Percentiles rank a stretch among this genome's conserved stretches.
Evolutionary conservation across 2,113 vertebrate species (phyloP).

Genomic region (Rynchops niger): DNA sequence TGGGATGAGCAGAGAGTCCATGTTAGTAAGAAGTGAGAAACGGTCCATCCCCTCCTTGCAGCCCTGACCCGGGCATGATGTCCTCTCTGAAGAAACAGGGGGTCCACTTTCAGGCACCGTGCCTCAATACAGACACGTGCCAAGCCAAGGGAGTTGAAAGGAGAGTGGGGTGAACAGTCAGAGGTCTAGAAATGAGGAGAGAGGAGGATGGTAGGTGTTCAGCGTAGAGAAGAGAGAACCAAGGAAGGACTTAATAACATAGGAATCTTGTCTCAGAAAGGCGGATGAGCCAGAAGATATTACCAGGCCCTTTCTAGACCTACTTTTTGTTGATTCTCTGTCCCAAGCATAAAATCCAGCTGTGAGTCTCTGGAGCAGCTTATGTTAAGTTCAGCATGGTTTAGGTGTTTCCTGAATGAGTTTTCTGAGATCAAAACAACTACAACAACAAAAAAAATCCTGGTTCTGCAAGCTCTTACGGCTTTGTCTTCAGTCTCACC

Average conservation of each 20-base stretch:
- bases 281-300: not conserved
- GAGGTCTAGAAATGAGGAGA: not conserved
- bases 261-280: not conserved
- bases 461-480: not conserved
- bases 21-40: not conserved
- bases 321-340: not conserved
- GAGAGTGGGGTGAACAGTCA: not conserved
- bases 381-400: not conserved
- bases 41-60: not conserved
- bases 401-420: not conserved
- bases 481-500: not conserved
- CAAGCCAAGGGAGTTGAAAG: not conserved
- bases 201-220: not conserved
- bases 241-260: not conserved
- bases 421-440: not conserved
- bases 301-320: not conserved
- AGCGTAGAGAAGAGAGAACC: not conserved
- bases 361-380: not conserved
- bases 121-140: accelerated
- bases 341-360: not conserved
- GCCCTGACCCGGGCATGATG: not conserved
- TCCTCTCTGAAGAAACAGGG: not conserved
- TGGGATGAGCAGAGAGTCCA: not conserved
- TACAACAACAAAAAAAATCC: not conserved
- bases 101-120: not conserved